Conservation (phyloP, 2,797 vertebrate genomes). For the Decapterus maruadsi region DNA sequence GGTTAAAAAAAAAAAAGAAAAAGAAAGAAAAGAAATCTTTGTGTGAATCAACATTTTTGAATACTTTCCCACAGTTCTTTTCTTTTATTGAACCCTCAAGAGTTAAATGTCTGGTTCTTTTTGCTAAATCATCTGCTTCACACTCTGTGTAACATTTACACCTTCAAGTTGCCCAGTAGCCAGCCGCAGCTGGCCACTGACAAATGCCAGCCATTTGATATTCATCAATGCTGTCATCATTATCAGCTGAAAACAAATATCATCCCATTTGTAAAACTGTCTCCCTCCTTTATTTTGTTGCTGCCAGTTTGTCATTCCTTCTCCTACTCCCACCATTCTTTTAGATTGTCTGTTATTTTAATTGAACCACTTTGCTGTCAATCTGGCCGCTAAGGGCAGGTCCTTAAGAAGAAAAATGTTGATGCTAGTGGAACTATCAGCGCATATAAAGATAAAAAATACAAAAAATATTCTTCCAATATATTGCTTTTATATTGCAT, state of each 20-base stretch:
- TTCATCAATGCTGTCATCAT: conserved; percentile 27
- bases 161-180: neutral
- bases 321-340: neutral
- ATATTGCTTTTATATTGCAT: neutral
- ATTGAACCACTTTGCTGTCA: neutral
- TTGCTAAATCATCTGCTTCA: neutral
- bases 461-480: neutral
- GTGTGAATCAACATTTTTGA: neutral
- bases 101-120: neutral
- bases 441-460: neutral
- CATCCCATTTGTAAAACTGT: conserved; percentile 14
- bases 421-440: conserved; percentile 12
- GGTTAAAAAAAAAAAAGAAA: neutral
- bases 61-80: conserved; percentile 14
- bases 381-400: neutral
- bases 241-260: conserved; percentile 25
- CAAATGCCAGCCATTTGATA: conserved; percentile 30
- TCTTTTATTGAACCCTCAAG: neutral
- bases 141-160: neutral
- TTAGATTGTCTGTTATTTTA: neutral
- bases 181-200: conserved; percentile 2
- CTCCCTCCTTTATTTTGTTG: neutral
- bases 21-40: neutral
- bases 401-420: neutral
- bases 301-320: neutral